phyloP scores from a whole-genome alignment of 2,113 vertebrate species.

The Nothobranchius furzeri region DNA sequence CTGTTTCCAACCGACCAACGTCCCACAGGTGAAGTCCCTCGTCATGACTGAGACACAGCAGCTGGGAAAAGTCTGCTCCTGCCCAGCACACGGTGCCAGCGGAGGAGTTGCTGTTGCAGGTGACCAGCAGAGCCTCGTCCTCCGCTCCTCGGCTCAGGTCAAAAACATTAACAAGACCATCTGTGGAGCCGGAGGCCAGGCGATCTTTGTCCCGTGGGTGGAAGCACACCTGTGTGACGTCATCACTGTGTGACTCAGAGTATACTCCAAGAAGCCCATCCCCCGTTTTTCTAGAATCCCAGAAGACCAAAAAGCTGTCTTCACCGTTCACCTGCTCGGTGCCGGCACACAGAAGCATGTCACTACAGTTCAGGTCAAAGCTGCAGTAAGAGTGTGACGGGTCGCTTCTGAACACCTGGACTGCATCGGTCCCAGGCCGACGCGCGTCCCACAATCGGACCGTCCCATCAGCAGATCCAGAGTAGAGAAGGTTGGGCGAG shows the following conservation, averaged over 20 bases:
- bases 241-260: conserved; percentile 93
- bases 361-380: conserved; percentile 86
- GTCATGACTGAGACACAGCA: conserved; percentile 88
- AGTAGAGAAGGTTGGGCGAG: conserved; percentile 76
- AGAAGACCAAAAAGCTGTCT: conserved; percentile 90
- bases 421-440: conserved; percentile 59
- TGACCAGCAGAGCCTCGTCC: conserved; percentile 88
- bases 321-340: conserved; percentile 86
- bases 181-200: conserved; percentile 86
- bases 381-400: conserved; percentile 83
- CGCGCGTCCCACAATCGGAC: conserved; percentile 87
- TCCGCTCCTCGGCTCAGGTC: conserved; percentile 86
- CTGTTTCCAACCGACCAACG: conserved; percentile 81
- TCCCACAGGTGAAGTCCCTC: conserved; percentile 96
- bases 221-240: conserved; percentile 90
- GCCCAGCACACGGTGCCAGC: conserved; percentile 86
- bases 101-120: conserved; percentile 89
- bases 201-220: conserved; percentile 85
- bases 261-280: conserved; percentile 83
- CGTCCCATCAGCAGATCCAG: conserved; percentile 83
- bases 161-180: conserved; percentile 94
- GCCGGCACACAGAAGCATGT: conserved; percentile 86
- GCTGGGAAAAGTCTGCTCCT: conserved; percentile 77
- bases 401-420: conserved; percentile 81
- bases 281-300: conserved; percentile 82